Conservation (phyloP, 1,140 invertebrate genomes). For the Calosoma granatense region DNA sequence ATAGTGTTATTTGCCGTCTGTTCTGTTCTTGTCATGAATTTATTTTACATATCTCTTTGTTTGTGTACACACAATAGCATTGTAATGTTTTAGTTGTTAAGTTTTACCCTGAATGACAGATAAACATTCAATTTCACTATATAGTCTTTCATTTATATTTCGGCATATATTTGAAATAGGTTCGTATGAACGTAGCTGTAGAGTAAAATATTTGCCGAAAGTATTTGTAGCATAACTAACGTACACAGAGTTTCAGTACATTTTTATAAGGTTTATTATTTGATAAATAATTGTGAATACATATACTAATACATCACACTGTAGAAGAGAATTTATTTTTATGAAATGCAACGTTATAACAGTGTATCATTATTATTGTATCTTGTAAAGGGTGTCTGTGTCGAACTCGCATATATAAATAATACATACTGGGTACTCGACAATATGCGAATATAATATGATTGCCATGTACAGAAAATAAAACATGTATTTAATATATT, state of each 20-base stretch:
- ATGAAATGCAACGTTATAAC: not conserved
- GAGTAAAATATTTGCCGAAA: not conserved
- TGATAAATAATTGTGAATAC: no score
- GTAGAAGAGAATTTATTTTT: not conserved
- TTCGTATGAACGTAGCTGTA: no score
- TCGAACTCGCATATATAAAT: no score
- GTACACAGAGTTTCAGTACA: not conserved
- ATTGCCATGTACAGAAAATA: constrained; percentile 5
- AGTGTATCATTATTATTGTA: not conserved
- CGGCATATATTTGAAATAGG: no score
- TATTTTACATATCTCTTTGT: not conserved
- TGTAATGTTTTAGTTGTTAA: not conserved
- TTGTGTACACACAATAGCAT: not conserved
- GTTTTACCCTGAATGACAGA: not conserved
- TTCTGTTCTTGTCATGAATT: no score
- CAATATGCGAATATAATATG: no score
- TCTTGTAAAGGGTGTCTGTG: no score
- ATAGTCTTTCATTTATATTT: not conserved
- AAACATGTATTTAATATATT: constrained; percentile 5
- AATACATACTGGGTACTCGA: no score
- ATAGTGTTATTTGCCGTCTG: no score
- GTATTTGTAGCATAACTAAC: not conserved
- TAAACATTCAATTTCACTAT: not conserved
- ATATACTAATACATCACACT: not conserved
- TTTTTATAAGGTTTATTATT: not conserved